phyloP scores from a whole-genome alignment of 2,797 vertebrate species.

The Cirrhinus mrigala region DNA sequence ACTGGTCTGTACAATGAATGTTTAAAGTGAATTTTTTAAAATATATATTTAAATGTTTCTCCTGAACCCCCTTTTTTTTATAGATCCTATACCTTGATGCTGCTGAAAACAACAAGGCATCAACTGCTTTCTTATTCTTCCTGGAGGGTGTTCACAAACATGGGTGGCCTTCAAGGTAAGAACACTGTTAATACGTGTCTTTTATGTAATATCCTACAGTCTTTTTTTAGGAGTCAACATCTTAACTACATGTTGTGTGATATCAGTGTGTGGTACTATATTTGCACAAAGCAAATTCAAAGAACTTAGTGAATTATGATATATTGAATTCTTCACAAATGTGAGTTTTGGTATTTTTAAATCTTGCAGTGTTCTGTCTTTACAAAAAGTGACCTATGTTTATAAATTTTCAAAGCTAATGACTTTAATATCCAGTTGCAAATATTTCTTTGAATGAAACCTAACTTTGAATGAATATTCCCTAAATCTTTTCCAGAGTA shows the following conservation, averaged over 20 bases:
- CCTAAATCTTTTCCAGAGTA: neutral
- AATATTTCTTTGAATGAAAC: neutral
- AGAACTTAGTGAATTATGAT: neutral
- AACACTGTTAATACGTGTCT: neutral
- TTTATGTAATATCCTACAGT: too few relatives aligned
- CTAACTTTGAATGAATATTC: neutral
- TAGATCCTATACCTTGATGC: conserved; percentile 36
- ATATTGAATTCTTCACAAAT: neutral
- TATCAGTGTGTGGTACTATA: neutral
- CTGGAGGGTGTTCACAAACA: conserved; percentile 5
- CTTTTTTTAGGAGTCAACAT: neutral
- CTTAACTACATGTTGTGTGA: conserved; percentile 2
- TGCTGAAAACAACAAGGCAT: conserved; percentile 33
- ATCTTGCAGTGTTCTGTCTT: too few relatives aligned
- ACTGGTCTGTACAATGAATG: too few relatives aligned
- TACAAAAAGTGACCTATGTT: too few relatives aligned
- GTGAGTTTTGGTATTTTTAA: neutral
- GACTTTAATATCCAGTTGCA: neutral
- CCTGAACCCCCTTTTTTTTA: neutral
- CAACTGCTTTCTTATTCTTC: conserved; percentile 26
- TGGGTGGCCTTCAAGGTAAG: conserved; percentile 34
- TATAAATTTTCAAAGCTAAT: neutral
- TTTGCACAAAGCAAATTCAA: neutral
- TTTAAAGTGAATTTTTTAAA: too few relatives aligned
- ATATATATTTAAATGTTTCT: too few relatives aligned